A percentile compares a stretch with the other conserved stretches of the same genome.
phyloP scores from a whole-genome alignment of 2,113 vertebrate genomes.

The Charina bottae region DNA sequence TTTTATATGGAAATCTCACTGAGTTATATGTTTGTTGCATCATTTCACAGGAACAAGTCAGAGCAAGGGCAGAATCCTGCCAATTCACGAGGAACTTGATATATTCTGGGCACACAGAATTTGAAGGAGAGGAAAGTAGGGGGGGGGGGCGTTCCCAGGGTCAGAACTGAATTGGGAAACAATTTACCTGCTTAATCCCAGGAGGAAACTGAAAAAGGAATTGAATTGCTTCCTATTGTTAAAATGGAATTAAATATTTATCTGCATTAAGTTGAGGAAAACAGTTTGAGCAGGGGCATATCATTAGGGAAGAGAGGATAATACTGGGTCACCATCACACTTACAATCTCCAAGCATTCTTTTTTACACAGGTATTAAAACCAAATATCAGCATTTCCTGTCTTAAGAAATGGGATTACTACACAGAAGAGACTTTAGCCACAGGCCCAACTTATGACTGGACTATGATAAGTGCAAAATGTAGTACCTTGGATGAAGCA shows the following conservation, averaged over 20 bases:
- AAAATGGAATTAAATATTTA: background rate
- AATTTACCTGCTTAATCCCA: background rate
- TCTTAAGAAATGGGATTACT: slow-evolving; percentile 95
- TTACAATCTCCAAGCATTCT: slow-evolving; percentile 30
- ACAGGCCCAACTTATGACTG: slow-evolving; percentile 93
- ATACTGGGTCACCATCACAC: background rate
- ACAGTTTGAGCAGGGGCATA: background rate
- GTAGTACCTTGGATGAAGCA: slow-evolving; percentile 75
- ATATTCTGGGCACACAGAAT: background rate
- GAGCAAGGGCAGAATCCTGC: background rate
- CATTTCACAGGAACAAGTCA: background rate
- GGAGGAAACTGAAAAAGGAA: background rate
- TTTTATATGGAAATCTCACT: background rate
- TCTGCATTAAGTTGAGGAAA: background rate
- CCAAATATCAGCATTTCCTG: slow-evolving; percentile 86
- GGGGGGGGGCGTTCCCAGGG: background rate
- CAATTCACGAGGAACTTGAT: background rate
- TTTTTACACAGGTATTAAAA: slow-evolving; percentile 81
- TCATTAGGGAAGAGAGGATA: background rate
- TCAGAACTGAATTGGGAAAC: background rate
- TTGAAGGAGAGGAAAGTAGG: background rate
- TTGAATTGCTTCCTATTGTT: background rate
- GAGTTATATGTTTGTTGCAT: background rate
- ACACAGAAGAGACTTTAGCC: slow-evolving; percentile 90
- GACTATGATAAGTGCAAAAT: slow-evolving; percentile 78